Base-by-base conservation (phyloP, 2,113 vertebrate species). In the Alaudala cheleensis region DNA sequence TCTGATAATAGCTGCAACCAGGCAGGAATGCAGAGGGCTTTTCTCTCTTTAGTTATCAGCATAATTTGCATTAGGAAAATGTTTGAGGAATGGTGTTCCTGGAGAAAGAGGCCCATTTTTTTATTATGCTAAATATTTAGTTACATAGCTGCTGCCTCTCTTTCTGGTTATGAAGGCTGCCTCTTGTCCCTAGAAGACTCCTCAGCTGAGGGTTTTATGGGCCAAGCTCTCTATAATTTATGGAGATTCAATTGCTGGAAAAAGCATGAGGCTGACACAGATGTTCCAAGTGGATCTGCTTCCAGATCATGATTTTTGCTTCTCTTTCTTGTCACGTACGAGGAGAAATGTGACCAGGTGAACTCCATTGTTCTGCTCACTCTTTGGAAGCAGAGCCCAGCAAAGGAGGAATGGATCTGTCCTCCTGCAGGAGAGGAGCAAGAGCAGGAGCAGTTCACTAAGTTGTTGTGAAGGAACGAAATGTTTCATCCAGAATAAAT, bases 171-270 rank as follows among this genome's bases (percentile, higher is more conserved):
- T 31, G 50, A 61, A 54, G 44, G 42, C 62, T 92, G 77, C 14
- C n/a, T 82, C 1, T 25, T 95, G 81, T 84, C 92, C 57, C 50
- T 91, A 73, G n/a, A 92, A 94, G 81, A 79, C 76, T 78, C 57
- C 72, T 92, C 79, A 92, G 42, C 45, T 61, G 66, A 90, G 65
- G 57, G n/a, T 95, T 90, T 93, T 72, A 62, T 81, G 69, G 80
- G 72, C 86, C 81, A 93, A 79, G 65, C 28, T 62, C 20, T 92
- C 64, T 50, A 72, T 93, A 71, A 96, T 90, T 93, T 76, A 78
- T 60, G 65, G 64, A 81, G 51, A 83, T 71, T 66, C 54, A 69
- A 20, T 64, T 92, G 78, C 40, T 96, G 84, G 66, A 79, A 92
- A 92, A 93, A 96, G 33, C 53, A 23, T 15, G 66, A 85, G 42